phyloP scores from a whole-genome alignment of 2,888 invertebrate species.

The Beris morrisii region DNA sequence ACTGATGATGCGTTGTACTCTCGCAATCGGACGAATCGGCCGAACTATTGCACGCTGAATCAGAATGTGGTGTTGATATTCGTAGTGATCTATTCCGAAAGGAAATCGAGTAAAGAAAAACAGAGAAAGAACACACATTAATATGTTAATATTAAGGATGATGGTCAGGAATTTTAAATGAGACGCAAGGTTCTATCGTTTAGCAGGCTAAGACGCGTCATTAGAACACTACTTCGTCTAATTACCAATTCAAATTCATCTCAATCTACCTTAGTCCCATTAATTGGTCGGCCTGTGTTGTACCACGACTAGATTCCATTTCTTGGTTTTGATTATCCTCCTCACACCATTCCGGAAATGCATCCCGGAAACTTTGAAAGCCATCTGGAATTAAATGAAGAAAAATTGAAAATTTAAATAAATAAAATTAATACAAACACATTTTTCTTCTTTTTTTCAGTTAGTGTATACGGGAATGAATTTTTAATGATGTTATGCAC shows the following conservation, averaged over 20 bases:
- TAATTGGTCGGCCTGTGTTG: conserved; percentile 61
- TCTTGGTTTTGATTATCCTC: conserved; percentile 73
- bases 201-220: too few species aligned
- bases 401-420: conserved; percentile 31
- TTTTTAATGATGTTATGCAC: too few species aligned
- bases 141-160: too few species aligned
- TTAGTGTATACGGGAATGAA: too few species aligned
- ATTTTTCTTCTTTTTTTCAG: too few species aligned
- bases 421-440: neutral
- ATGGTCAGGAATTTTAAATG: too few species aligned
- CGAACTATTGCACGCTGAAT: conserved; percentile 64
- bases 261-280: conserved; percentile 59
- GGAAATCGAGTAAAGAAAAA: too few species aligned
- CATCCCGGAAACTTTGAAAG: conserved; percentile 77
- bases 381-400: conserved; percentile 70
- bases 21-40: conserved; percentile 74
- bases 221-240: too few species aligned
- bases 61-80: conserved; percentile 69
- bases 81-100: conserved; percentile 66
- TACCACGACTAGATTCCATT: conserved; percentile 59
- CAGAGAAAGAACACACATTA: too few species aligned
- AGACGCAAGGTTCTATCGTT: too few species aligned
- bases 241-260: too few species aligned
- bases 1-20: conserved; percentile 59
- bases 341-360: conserved; percentile 89